Conservation (phyloP, 2,113 vertebrate species). For the Pomatorhinus ruficollis region DNA sequence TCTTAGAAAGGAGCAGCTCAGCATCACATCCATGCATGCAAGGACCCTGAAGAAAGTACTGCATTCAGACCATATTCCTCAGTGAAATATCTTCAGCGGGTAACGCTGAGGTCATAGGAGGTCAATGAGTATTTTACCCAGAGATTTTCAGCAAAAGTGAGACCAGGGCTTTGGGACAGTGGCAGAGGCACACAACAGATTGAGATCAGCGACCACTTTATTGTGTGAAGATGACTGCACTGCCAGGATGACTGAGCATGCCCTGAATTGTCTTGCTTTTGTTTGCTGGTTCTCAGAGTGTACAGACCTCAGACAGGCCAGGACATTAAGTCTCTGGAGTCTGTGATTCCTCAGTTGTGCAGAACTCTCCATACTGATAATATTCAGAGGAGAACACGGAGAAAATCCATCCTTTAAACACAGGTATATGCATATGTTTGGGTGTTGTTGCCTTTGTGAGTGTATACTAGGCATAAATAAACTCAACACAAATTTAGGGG, state of each 20-base stretch:
- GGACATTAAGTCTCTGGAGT: neutral
- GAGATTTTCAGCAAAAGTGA: neutral
- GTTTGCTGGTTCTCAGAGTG: neutral
- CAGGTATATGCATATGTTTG: neutral
- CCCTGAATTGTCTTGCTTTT: neutral
- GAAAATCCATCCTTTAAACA: neutral
- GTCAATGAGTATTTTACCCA: neutral
- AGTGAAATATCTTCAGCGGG: neutral
- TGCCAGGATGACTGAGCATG: neutral
- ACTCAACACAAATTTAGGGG: neutral
- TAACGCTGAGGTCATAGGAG: neutral
- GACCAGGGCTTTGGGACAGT: neutral
- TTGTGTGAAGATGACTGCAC: neutral
- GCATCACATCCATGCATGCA: neutral
- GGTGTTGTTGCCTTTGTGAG: neutral
- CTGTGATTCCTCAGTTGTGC: neutral
- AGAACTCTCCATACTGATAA: neutral
- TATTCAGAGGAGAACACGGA: neutral
- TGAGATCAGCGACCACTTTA: neutral
- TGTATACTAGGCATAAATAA: neutral
- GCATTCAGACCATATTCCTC: fast-evolving
- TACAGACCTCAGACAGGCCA: neutral
- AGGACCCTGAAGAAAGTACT: neutral
- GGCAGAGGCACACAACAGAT: neutral
- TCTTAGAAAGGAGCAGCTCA: neutral